These are phyloP conservation scores for Anadara kagoshimensis DNA, from an alignment of 1,140 invertebrate species.

Conservation along the genomic window DNA sequence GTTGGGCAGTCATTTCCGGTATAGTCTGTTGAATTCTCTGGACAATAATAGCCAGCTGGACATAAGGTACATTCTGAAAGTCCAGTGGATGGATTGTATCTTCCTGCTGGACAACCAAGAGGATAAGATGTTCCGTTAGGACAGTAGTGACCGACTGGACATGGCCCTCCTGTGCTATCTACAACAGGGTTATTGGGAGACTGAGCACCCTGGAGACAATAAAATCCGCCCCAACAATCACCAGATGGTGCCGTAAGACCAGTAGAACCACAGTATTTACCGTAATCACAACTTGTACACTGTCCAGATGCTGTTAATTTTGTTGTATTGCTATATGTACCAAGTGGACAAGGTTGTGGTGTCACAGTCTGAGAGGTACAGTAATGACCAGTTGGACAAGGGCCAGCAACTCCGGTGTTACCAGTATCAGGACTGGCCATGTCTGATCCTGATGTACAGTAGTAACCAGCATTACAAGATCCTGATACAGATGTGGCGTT, in stretches of 20 bases:
- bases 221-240: slow-evolving; percentile 66
- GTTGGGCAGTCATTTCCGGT: slow-evolving; percentile 57
- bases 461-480: slow-evolving; percentile 66
- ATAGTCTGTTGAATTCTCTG: slow-evolving; percentile 65
- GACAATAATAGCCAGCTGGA: slow-evolving; percentile 66
- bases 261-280: slow-evolving; percentile 63
- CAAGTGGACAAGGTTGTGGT: slow-evolving; percentile 57
- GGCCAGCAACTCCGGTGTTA: slow-evolving; percentile 61
- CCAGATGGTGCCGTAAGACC: slow-evolving; percentile 64
- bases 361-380: slow-evolving; percentile 54
- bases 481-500: slow-evolving; percentile 59
- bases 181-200: slow-evolving; percentile 64
- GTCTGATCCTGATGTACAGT: slow-evolving; percentile 64
- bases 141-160: slow-evolving; percentile 67
- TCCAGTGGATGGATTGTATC: slow-evolving; percentile 63
- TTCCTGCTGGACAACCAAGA: slow-evolving; percentile 67
- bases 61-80: slow-evolving; percentile 55
- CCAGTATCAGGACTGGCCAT: slow-evolving; percentile 58
- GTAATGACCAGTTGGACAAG: slow-evolving; percentile 64
- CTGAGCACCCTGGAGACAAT: slow-evolving; percentile 63
- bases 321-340: slow-evolving; percentile 65
- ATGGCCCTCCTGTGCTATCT: slow-evolving; percentile 65
- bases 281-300: slow-evolving; percentile 59
- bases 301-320: slow-evolving; percentile 42
- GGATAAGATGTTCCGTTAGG: slow-evolving; percentile 68